Conservation (phyloP, 2,888 invertebrate genomes). For the Hesperia comma region DNA sequence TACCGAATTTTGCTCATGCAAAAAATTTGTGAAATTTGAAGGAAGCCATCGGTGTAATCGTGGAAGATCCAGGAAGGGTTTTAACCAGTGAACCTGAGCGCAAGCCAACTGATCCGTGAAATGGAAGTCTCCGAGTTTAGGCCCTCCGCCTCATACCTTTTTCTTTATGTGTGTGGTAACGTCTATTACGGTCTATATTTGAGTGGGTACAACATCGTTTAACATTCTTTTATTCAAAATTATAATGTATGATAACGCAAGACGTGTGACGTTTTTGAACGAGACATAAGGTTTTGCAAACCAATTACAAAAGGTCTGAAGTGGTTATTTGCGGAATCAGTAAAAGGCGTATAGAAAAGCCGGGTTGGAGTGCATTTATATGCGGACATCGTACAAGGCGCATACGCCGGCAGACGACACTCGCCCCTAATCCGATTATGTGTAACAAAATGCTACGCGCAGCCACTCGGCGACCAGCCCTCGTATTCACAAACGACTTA, state of each 20-base stretch:
- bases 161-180: constrained; percentile 55
- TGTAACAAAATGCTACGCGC: constrained; percentile 78
- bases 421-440: constrained; percentile 76
- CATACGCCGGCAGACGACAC: constrained; percentile 67
- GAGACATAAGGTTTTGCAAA: constrained; percentile 7
- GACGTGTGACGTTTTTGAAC: constrained; percentile 16
- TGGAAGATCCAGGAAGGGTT: constrained; percentile 63
- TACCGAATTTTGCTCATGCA: constrained; percentile 31
- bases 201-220: constrained; percentile 44
- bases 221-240: constrained; percentile 41
- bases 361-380: constrained; percentile 64
- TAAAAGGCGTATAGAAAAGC: constrained; percentile 56
- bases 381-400: constrained; percentile 65
- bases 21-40: constrained; percentile 55
- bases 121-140: constrained; percentile 71
- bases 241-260: constrained; percentile 13
- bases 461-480: constrained; percentile 53
- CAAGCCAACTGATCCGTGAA: constrained; percentile 74
- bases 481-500: constrained; percentile 37
- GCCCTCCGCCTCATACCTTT: constrained; percentile 52
- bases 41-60: constrained; percentile 63
- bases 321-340: constrained; percentile 33
- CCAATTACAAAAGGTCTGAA: constrained; percentile 32
- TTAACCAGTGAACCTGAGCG: constrained; percentile 66
- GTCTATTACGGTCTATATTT: constrained; percentile 46